Conservation (phyloP, 1,140 invertebrate species). For the Dermatophagoides farinae region DNA sequence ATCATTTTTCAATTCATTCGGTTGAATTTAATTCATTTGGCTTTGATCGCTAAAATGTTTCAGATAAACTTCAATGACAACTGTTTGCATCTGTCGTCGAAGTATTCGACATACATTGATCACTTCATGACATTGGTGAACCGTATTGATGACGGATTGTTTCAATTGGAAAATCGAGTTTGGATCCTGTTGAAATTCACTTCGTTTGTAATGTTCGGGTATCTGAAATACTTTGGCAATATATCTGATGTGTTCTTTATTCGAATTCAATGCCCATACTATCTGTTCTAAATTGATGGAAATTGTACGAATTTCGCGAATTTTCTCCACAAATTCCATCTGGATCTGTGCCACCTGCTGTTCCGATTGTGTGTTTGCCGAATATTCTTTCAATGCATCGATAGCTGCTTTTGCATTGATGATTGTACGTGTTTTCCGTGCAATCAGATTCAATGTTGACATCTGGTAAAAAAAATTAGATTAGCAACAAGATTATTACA, state of each 20-base stretch:
- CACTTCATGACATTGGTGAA: neutral
- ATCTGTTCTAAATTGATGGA: constrained; percentile 2
- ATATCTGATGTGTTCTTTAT: constrained; percentile 5
- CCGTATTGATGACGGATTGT: neutral
- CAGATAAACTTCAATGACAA: neutral
- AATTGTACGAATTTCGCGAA: neutral
- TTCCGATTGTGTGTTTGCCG: neutral
- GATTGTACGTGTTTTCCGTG: neutral
- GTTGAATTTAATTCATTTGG: no score
- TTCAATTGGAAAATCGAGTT: neutral
- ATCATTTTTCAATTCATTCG: no score
- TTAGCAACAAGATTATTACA: neutral
- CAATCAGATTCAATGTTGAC: neutral
- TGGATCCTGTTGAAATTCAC: neutral
- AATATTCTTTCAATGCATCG: neutral
- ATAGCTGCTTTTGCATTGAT: neutral
- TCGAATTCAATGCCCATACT: constrained; percentile 2
- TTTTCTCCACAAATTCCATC: neutral
- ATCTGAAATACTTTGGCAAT: neutral
- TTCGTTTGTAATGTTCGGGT: neutral
- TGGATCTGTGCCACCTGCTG: no score
- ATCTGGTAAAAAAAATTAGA: neutral
- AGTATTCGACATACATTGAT: constrained; percentile 1
- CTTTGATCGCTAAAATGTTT: neutral
- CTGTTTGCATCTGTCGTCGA: neutral